Percentiles rank a stretch among this genome's conserved stretches.
phyloP scores from a whole-genome alignment of 2,797 vertebrate genomes.

The Delichon dasypus region DNA sequence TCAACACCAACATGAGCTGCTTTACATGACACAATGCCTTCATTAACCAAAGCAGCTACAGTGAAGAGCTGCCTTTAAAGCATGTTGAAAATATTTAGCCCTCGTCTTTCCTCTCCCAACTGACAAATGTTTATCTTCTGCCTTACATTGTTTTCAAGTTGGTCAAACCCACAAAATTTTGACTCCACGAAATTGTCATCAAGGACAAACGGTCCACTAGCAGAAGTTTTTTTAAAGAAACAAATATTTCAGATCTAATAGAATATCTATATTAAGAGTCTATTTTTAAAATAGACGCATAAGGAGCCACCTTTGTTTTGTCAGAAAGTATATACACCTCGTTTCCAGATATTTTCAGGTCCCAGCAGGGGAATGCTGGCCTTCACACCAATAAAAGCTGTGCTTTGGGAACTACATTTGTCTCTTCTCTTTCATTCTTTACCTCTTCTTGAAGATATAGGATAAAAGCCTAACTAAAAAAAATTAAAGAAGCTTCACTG shows the following conservation, averaged over 20 bases:
- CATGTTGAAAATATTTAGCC: neutral
- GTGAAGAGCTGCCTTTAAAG: neutral
- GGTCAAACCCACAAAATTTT: neutral
- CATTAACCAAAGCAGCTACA: neutral
- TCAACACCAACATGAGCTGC: neutral
- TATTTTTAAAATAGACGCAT: neutral
- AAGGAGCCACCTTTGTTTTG: neutral
- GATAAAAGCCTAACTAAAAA: neutral
- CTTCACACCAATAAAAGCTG: neutral
- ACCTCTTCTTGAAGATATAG: neutral
- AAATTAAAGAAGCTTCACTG: neutral
- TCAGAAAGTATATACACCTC: neutral
- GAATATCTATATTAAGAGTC: neutral
- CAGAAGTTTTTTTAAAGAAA: neutral
- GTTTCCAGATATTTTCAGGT: neutral
- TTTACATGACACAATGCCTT: neutral
- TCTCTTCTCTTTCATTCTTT: neutral
- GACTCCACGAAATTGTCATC: neutral
- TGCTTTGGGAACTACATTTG: neutral
- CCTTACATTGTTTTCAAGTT: neutral
- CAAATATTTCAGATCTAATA: neutral
- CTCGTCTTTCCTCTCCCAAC: neutral
- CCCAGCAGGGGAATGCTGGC: neutral
- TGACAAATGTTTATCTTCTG: neutral
- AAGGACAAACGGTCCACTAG: neutral